Evolutionary conservation across 2,113 vertebrate genomes (phyloP).

Genomic region (Pristiophorus japonicus): DNA sequence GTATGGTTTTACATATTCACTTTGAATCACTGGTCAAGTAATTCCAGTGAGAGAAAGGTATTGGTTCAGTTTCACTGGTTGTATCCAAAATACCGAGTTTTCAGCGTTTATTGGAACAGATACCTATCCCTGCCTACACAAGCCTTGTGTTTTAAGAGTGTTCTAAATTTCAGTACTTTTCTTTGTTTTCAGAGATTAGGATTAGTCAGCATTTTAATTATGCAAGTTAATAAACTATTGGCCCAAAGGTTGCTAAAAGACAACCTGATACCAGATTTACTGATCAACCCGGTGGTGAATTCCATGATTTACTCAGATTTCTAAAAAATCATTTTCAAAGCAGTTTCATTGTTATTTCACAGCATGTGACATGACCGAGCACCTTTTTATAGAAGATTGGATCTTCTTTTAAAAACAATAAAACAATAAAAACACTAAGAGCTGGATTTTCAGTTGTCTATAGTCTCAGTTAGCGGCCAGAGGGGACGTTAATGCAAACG

Average conservation of each 20-base stretch:
- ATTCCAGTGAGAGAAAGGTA: neutral
- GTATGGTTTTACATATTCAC: neutral
- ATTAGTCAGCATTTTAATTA: neutral
- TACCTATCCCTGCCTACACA: neutral
- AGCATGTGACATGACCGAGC: neutral
- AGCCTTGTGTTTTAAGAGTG: neutral
- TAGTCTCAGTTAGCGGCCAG: too few relatives aligned
- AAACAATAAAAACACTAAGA: neutral
- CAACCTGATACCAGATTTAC: neutral
- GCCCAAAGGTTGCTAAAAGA: too few relatives aligned
- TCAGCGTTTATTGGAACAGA: neutral
- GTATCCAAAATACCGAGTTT: neutral
- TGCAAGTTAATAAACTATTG: neutral
- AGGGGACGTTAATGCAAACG: too few relatives aligned
- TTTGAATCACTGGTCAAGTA: neutral
- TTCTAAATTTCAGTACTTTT: neutral
- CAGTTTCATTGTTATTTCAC: neutral
- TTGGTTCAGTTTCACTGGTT: neutral
- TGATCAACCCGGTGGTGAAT: neutral
- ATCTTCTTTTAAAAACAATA: neutral
- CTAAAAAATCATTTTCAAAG: neutral
- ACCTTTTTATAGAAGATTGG: neutral
- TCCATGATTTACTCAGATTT: neutral
- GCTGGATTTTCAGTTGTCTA: too few relatives aligned
- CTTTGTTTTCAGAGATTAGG: neutral